phyloP scores from a whole-genome alignment of 1,140 invertebrate genomes.

The Drosophila athabasca region DNA sequence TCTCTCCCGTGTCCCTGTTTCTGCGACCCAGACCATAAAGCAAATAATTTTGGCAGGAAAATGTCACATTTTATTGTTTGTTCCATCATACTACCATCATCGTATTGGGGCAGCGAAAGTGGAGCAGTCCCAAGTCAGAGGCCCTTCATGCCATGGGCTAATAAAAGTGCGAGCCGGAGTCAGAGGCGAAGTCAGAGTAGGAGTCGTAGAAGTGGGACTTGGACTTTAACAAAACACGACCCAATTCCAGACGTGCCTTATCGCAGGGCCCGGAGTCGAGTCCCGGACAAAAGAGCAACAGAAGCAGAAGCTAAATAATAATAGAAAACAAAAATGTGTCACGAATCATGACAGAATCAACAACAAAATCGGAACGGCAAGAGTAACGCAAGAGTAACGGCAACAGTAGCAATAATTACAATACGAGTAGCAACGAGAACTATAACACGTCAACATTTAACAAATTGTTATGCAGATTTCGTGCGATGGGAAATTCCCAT shows the following conservation, averaged over 20 bases:
- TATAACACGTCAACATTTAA: slow-evolving; percentile 29
- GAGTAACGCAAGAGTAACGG: too few species aligned
- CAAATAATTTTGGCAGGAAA: slow-evolving; percentile 51
- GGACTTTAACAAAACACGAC: slow-evolving; percentile 54
- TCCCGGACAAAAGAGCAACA: slow-evolving; percentile 38
- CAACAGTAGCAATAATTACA: not conserved
- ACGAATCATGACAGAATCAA: slow-evolving; percentile 31
- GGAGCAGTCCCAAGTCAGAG: slow-evolving; percentile 37
- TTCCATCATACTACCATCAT: slow-evolving; percentile 23
- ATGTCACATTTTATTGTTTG: slow-evolving; percentile 53
- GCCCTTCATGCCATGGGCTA: slow-evolving; percentile 62
- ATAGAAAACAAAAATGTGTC: slow-evolving; percentile 55
- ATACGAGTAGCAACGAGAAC: not conserved
- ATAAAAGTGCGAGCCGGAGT: slow-evolving; percentile 62
- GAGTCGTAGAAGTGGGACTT: slow-evolving; percentile 3
- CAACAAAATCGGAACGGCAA: too few species aligned
- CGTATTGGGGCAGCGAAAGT: not conserved
- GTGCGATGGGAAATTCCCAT: slow-evolving; percentile 22
- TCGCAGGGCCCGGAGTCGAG: slow-evolving; percentile 40
- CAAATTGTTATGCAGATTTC: slow-evolving; percentile 51
- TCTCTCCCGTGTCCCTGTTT: too few species aligned
- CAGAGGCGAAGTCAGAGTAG: slow-evolving; percentile 10
- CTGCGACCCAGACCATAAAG: slow-evolving; percentile 42
- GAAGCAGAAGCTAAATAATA: slow-evolving; percentile 30
- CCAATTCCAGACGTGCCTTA: slow-evolving; percentile 78